Evolutionary conservation across 2,888 invertebrate genomes (phyloP).

Genomic region (Serripes groenlandicus): DNA sequence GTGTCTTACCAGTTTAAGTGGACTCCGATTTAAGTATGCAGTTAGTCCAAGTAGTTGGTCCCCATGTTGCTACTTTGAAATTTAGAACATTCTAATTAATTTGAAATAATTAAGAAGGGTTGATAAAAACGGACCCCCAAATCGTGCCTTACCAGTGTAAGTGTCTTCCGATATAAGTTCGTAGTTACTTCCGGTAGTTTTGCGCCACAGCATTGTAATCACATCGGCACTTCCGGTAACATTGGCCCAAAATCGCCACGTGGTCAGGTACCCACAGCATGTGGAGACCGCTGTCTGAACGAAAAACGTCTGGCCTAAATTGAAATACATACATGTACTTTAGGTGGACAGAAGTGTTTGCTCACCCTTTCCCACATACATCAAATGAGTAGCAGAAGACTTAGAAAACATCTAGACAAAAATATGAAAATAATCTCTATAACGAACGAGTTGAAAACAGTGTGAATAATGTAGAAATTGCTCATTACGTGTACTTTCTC

Average conservation of each 20-base stretch:
- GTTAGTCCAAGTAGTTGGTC: too few relatives aligned
- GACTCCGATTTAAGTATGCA: too few relatives aligned
- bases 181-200: constrained; percentile 20
- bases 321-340: background rate
- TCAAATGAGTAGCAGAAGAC: too few relatives aligned
- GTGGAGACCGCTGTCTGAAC: constrained; percentile 13
- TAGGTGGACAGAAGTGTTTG: too few relatives aligned
- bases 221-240: constrained; percentile 32
- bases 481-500: background rate
- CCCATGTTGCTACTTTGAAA: too few relatives aligned
- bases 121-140: too few relatives aligned
- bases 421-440: background rate
- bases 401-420: too few relatives aligned
- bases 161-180: constrained; percentile 24
- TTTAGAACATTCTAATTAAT: too few relatives aligned
- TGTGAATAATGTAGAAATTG: background rate
- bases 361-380: background rate
- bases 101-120: too few relatives aligned
- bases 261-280: constrained; percentile 46
- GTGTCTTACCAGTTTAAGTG: too few relatives aligned
- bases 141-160: background rate
- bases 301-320: constrained; percentile 42
- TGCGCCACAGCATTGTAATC: constrained; percentile 41
- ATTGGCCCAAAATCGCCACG: constrained; percentile 35
- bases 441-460: too few relatives aligned